Evolutionary conservation across 2,113 vertebrate species (phyloP), one percentile per base, ranked within the genome.

Genomic region (Pterocles orientalis): DNA sequence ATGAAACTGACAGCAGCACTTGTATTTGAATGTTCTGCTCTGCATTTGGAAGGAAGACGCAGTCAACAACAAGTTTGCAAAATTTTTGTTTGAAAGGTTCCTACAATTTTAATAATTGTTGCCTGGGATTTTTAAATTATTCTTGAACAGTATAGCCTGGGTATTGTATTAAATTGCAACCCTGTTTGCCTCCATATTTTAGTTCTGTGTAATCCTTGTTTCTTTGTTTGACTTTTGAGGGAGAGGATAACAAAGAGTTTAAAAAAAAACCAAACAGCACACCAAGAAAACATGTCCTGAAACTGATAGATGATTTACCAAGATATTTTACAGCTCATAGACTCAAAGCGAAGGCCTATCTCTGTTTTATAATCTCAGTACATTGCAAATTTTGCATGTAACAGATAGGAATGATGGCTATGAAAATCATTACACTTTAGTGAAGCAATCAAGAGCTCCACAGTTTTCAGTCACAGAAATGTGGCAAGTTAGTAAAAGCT

Each of bases 121-220:
- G 50, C 83, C 72, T 82, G 56, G 19, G 16, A 77, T 93, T 83
- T 90, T 86, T 28, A 86, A 95, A 92, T 91, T 86, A 85, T 77
- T 90, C 57, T 73, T 54, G 64, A 94, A 65, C 41, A 80, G 66
- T 79, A 54, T 36, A 77, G 10, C 41, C 29, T 82, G 28, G 64
- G 36, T 62, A 84, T 53, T 91, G 31, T 88, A 94, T 95, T 64
- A 95, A 97, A 93, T 65, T 73, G 29, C 39, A 92, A 65, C 12
- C 31, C 13, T 91, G 21, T 95, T 96, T 85, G 33, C 31, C 56
- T 96, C 26, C 21, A 94, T 66, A 8, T 86, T 93, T 97, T 91
- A 88, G 61, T 69, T 91, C 62, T 70, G 24, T 73, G 72, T 95
- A 87, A 96, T 94, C 68, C 57, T 90, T 88, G 33, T 90, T 97